Conservation (phyloP, 2,113 vertebrate genomes). For the Equus przewalskii region DNA sequence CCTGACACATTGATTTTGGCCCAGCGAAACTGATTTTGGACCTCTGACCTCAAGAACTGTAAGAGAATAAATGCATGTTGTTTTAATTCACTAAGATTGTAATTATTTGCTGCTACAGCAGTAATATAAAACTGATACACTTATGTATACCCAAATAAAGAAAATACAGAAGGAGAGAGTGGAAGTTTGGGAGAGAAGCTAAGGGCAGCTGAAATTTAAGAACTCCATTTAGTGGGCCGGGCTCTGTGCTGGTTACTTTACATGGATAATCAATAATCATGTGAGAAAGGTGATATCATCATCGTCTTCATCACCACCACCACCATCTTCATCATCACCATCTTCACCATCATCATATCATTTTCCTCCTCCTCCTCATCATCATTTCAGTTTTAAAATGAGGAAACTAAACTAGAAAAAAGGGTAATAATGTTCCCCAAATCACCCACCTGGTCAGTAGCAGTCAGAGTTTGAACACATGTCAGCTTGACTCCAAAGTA, state of each 20-base stretch:
- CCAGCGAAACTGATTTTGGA: neutral
- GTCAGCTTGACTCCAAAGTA: neutral
- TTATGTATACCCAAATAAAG: neutral
- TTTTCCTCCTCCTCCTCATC: neutral
- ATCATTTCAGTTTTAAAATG: neutral
- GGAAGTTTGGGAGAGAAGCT: neutral
- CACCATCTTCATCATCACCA: accelerated
- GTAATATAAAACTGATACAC: neutral
- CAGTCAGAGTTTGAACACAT: neutral
- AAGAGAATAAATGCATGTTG: neutral
- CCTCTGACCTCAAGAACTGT: neutral
- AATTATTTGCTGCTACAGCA: neutral
- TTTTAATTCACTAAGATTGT: neutral
- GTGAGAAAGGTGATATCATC: neutral
- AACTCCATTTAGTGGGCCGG: neutral
- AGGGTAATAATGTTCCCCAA: neutral
- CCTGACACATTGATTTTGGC: neutral
- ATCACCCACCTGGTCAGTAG: neutral
- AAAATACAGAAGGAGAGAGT: neutral
- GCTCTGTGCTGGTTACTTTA: neutral
- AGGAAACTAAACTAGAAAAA: neutral
- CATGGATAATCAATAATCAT: neutral
- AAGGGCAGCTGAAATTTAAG: neutral
- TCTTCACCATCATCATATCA: too few species aligned
- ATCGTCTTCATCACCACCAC: accelerated